Evolutionary conservation across 2,888 invertebrate genomes (phyloP).

Genomic region (Temnothorax rugatulus): DNA sequence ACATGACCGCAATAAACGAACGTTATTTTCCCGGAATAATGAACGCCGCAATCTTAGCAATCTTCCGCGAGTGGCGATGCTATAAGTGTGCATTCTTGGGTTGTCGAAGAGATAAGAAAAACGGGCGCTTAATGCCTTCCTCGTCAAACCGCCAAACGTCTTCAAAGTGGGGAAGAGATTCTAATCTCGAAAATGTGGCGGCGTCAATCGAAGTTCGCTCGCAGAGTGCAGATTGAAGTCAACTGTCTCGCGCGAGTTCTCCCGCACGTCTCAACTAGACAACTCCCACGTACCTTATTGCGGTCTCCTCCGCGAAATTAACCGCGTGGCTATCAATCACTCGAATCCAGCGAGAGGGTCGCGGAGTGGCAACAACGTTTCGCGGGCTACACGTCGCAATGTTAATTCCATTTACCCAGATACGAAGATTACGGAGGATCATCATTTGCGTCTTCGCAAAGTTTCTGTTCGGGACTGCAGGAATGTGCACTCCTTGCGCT

Average conservation of each 20-base stretch:
- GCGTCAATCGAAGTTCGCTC: constrained; percentile 20
- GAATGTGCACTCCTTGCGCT: constrained; percentile 21
- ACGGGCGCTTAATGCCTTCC: constrained; percentile 1
- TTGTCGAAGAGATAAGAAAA: constrained; percentile 17
- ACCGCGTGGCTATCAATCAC: constrained; percentile 58
- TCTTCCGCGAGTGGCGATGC: constrained; percentile 6
- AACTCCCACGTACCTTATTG: constrained; percentile 43
- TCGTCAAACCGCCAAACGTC: constrained; percentile 41
- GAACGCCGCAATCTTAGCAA: constrained; percentile 18
- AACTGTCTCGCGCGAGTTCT: neutral
- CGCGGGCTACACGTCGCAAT: constrained; percentile 52
- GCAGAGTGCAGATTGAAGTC: constrained; percentile 3
- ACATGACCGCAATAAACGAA: constrained; percentile 35
- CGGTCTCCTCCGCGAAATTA: constrained; percentile 72
- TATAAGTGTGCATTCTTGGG: neutral
- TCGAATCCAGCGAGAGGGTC: constrained; percentile 12
- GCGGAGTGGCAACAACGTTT: constrained; percentile 10
- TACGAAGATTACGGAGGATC: constrained; percentile 12
- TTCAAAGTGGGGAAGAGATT: constrained; percentile 38
- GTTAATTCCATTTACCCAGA: constrained; percentile 61
- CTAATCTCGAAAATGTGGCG: constrained; percentile 38
- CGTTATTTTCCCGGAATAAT: constrained; percentile 41
- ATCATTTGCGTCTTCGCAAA: constrained; percentile 14
- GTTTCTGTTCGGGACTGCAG: neutral
- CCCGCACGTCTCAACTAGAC: neutral